Percentiles rank a stretch among this genome's conserved stretches.
Evolutionary conservation across 2,888 invertebrate genomes (phyloP).

Genomic region (Gymnoscelis rufifasciata): DNA sequence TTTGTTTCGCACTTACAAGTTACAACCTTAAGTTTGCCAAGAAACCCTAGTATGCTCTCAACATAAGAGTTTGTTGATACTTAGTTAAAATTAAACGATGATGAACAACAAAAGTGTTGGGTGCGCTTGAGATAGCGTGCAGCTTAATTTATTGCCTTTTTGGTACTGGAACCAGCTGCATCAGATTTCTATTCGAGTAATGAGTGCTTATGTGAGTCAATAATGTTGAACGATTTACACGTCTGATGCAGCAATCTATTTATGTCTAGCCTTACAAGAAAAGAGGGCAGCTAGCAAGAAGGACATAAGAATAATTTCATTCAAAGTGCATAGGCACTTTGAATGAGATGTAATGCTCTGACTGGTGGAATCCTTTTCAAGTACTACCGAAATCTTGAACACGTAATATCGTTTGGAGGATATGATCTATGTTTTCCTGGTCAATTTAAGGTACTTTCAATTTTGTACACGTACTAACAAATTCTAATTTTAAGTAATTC

Average conservation of each 20-base stretch:
- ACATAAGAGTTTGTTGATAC: slow-evolving; percentile 21
- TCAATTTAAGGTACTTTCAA: too few species aligned
- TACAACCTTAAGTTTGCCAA: slow-evolving; percentile 5
- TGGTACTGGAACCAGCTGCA: slow-evolving; percentile 53
- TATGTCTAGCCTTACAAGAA: slow-evolving; percentile 1
- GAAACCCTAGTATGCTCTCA: slow-evolving; percentile 3
- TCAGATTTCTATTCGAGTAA: slow-evolving; percentile 52
- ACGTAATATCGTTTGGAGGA: not conserved
- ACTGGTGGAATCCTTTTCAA: not conserved
- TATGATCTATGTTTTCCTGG: too few species aligned
- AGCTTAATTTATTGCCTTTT: slow-evolving; percentile 56
- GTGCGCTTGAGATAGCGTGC: slow-evolving; percentile 34
- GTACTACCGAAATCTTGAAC: not conserved
- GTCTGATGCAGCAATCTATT: slow-evolving; percentile 21
- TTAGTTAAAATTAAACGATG: slow-evolving; percentile 40
- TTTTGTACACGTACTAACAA: too few species aligned
- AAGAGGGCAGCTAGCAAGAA: not conserved
- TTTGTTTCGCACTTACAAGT: slow-evolving; percentile 24
- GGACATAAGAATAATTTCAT: not conserved
- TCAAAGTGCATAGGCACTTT: too few species aligned
- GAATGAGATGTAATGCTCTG: not conserved
- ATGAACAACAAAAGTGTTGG: slow-evolving; percentile 37
- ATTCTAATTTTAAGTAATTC: too few species aligned
- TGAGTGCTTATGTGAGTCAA: slow-evolving; percentile 50
- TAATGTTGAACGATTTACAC: slow-evolving; percentile 58